Conservation (phyloP, 2,888 invertebrate genomes). For the Athrips mouffetella region DNA sequence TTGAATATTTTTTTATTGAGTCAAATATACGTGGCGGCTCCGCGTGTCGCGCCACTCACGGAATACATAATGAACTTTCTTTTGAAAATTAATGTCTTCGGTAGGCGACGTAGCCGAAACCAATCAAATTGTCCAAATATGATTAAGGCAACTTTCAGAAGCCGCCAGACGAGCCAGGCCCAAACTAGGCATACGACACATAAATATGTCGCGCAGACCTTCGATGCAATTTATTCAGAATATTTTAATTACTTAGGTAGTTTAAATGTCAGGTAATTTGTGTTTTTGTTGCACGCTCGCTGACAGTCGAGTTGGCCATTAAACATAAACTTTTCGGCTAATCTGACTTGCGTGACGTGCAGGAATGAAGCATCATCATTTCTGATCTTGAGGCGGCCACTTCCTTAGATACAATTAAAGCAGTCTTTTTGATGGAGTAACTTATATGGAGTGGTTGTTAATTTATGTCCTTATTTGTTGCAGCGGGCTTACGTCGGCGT, state of each 20-base stretch:
- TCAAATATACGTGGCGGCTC: constrained; percentile 39
- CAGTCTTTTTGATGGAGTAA: too few relatives aligned
- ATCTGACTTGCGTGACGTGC: too few relatives aligned
- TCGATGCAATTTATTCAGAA: constrained; percentile 4
- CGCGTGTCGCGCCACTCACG: constrained; percentile 40
- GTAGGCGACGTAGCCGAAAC: constrained; percentile 37
- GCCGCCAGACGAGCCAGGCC: constrained; percentile 10
- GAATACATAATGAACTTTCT: constrained; percentile 60
- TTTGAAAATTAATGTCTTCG: constrained; percentile 43
- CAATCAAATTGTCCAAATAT: constrained; percentile 59
- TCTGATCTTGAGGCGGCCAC: too few relatives aligned
- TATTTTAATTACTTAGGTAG: constrained; percentile 7
- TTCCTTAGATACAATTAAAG: too few relatives aligned
- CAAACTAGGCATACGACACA: constrained; percentile 7
- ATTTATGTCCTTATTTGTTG: constrained; percentile 39
- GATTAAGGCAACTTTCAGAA: constrained; percentile 40
- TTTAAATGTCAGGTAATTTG: constrained; percentile 8
- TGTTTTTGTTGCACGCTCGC: constrained; percentile 63
- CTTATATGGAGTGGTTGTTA: too few relatives aligned
- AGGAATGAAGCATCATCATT: too few relatives aligned
- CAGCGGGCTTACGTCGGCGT: constrained; percentile 75
- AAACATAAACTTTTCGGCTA: too few relatives aligned
- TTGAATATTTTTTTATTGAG: constrained; percentile 44
- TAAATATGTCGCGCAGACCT: constrained; percentile 8
- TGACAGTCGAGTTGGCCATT: background rate